Base-by-base conservation (phyloP, 2,113 vertebrate genomes). In the Plestiodon gilberti region DNA sequence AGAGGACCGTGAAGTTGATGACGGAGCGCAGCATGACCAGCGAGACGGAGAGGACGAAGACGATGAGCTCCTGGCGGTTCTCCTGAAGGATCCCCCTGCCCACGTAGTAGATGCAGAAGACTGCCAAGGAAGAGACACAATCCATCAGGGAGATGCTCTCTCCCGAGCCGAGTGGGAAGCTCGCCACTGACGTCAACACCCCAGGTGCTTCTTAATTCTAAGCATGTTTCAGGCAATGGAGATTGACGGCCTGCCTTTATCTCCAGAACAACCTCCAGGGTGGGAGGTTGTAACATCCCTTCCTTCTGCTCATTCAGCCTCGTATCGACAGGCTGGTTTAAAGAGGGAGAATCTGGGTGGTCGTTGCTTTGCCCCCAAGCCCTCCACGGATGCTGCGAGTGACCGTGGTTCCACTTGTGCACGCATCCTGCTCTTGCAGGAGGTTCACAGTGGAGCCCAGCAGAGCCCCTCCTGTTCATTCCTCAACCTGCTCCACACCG, bases 51-150 rank as follows among this genome's bases (percentile, higher is more conserved):
- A 98, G 91, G 11, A 96, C 93, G 14, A 98, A 98, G 4, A 90
- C 97, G 0, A 95, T 55, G 83, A 98, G 96, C 95, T 98, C 97
- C 95, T 97, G 97, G 15, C 95, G 93, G 88, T 98, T 98, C 94
- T 98, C 97, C 93, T 98, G 98, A 93, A 98, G 95, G 67, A 98
- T 96, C 0, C 98, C 97, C 7, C 97, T 96, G 22, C 80, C 93
- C 86, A 98, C 96, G 30, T 98, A 98, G 81, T 98, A 98, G 48
- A 97, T 90, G 90, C 97, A 97, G 95, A 98, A 98, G 93, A 96
- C 97, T 91, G 92, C 8, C 55, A 35, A 65, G 64, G 76, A 90
- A 87, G 87, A 81, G 71, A 1, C 9, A 0, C n/a, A 48, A 0
- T 0, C 1, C 1, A 13, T 23, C 30, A 75, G 0, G 2, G 43